Conservation (phyloP, 2,888 invertebrate species). For the Drosophila eohydei region DNA sequence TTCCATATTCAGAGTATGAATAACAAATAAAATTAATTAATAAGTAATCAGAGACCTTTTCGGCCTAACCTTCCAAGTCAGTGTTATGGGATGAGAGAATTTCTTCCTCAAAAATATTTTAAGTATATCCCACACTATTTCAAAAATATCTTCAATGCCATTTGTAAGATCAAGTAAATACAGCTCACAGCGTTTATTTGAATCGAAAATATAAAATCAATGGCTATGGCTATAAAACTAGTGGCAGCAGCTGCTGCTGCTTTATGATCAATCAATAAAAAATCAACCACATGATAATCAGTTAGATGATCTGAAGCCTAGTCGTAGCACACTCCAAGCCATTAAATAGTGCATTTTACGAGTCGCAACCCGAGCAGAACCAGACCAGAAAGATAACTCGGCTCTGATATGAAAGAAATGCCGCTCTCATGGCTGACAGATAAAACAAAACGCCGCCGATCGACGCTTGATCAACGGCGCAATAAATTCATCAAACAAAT, state of each 20-base stretch:
- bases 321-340: slow-evolving; percentile 58
- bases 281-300: slow-evolving; percentile 44
- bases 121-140: background rate
- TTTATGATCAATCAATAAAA: slow-evolving; percentile 57
- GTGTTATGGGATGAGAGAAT: too few relatives aligned
- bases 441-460: slow-evolving; percentile 70
- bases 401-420: slow-evolving; percentile 57
- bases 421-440: slow-evolving; percentile 49
- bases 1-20: too few relatives aligned
- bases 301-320: slow-evolving; percentile 45
- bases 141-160: background rate
- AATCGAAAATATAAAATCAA: slow-evolving; percentile 2
- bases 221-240: slow-evolving; percentile 15
- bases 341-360: slow-evolving; percentile 72
- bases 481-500: slow-evolving; percentile 79
- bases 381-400: slow-evolving; percentile 22
- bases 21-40: too few relatives aligned
- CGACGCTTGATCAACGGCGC: slow-evolving; percentile 64
- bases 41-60: too few relatives aligned
- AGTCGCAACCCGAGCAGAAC: slow-evolving; percentile 32
- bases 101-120: too few relatives aligned
- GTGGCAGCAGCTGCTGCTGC: slow-evolving; percentile 36
- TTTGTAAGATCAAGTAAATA: background rate
- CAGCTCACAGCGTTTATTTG: background rate
- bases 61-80: too few relatives aligned